phyloP scores from a whole-genome alignment of 2,797 vertebrate genomes.

The Muscicapa comitata region DNA sequence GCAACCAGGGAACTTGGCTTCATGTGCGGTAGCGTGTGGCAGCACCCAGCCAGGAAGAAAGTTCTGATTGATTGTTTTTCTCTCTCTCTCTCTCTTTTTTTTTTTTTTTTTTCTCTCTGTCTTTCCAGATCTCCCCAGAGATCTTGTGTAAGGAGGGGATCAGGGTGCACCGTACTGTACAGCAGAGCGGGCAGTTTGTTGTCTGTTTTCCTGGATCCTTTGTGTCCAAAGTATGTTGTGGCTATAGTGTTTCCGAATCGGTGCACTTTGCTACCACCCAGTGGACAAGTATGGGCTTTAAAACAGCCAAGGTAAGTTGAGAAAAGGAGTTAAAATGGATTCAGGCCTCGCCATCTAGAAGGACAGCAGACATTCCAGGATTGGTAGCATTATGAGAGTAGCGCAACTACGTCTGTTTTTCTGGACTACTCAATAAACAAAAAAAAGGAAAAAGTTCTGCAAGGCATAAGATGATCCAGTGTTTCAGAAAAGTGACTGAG shows the following conservation, averaged over 20 bases:
- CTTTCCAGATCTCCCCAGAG: constrained; percentile 93
- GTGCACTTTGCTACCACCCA: constrained; percentile 98
- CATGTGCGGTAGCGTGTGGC: not conserved
- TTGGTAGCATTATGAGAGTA: not conserved
- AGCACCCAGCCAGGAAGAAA: not conserved
- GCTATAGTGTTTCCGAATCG: constrained; percentile 98
- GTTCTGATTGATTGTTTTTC: not conserved
- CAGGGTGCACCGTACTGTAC: constrained; percentile 95
- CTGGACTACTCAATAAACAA: not conserved
- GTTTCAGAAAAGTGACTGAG: not conserved
- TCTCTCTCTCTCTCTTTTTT: accelerated
- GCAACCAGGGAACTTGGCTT: not conserved
- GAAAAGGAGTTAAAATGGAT: constrained; percentile 33
- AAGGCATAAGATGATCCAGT: not conserved
- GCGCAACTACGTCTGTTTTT: not conserved
- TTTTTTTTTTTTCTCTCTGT: not conserved
- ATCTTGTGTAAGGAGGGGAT: constrained; percentile 95
- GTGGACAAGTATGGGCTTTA: constrained; percentile 97
- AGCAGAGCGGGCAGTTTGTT: constrained; percentile 95
- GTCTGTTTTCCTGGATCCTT: constrained; percentile 98
- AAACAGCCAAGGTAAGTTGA: constrained; percentile 92
- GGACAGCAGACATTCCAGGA: constrained; percentile 18
- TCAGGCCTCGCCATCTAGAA: not conserved
- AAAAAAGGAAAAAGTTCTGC: not conserved
- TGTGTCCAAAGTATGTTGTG: constrained; percentile 96